Evolutionary conservation across 92 coral and sea anemone genomes (phyloP).

Genomic region (Ricordea florida): DNA sequence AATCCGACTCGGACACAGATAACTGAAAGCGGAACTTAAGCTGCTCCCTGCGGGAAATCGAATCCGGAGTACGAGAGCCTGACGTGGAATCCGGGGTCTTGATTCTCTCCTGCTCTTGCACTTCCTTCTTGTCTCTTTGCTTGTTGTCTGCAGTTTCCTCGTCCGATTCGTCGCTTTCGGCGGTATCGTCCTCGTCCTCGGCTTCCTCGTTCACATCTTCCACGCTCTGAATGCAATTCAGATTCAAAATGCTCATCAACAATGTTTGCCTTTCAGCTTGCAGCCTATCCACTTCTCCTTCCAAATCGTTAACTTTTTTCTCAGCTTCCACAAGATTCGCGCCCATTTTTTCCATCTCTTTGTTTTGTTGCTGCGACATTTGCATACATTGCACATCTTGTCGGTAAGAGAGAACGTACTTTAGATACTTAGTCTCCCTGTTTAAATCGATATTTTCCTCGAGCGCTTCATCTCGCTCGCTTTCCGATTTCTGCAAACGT

Average conservation of each 20-base stretch:
- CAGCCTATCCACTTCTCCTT: constrained; percentile 82
- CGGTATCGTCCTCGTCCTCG: constrained; percentile 43
- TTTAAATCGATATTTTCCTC: constrained; percentile 75
- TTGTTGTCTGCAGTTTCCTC: constrained; percentile 28
- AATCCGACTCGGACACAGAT: constrained; percentile 64
- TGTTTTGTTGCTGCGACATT: constrained; percentile 57
- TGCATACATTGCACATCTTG: constrained; percentile 85
- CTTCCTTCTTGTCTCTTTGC: constrained; percentile 8
- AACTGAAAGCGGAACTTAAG: constrained; percentile 32
- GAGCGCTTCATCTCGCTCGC: constrained; percentile 65
- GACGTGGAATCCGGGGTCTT: background rate
- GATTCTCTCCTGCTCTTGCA: background rate
- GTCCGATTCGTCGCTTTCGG: constrained; percentile 37
- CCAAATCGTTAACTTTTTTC: constrained; percentile 78
- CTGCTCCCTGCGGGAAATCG: constrained; percentile 25
- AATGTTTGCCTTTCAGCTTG: constrained; percentile 87
- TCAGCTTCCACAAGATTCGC: constrained; percentile 88
- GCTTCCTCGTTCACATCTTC: constrained; percentile 49
- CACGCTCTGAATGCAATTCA: constrained; percentile 59
- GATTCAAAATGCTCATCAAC: constrained; percentile 73
- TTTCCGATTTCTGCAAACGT: constrained; percentile 62
- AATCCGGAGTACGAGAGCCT: constrained; percentile 6
- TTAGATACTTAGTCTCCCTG: constrained; percentile 87
- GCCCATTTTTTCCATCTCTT: constrained; percentile 76
- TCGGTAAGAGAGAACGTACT: constrained; percentile 92